A percentile compares a stretch with the other conserved stretches of the same genome.
These are phyloP conservation scores for Allobates femoralis DNA, from an alignment of 2,797 vertebrate genomes.

Conservation along the genomic window DNA sequence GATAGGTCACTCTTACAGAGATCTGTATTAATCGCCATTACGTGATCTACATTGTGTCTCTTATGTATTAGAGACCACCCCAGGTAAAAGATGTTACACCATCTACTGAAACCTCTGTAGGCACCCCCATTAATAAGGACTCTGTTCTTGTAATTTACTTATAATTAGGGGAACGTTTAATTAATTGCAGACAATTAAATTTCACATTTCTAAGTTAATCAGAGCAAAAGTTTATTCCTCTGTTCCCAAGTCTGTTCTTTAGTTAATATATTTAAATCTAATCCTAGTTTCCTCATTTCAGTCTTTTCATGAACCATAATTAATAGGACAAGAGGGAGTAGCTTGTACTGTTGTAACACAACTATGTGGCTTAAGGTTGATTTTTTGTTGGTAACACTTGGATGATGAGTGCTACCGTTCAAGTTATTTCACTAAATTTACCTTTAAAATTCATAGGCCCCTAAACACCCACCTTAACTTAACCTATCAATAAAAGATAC, in stretches of 20 bases:
- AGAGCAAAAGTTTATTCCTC: background rate
- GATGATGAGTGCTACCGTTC: background rate
- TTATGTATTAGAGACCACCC: background rate
- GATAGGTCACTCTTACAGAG: no score
- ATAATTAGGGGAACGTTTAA: background rate
- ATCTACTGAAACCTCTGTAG: background rate
- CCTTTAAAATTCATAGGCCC: no score
- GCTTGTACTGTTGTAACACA: background rate
- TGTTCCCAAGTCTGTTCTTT: background rate
- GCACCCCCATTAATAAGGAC: background rate
- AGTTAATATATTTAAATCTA: background rate
- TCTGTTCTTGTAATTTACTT: background rate
- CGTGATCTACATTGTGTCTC: background rate
- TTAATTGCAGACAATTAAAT: background rate
- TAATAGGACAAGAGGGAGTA: background rate
- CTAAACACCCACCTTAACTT: no score
- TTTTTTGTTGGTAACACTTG: background rate
- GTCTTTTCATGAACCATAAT: background rate
- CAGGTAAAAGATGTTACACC: background rate
- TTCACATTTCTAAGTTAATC: slow-evolving; percentile 3
- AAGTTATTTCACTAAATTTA: background rate
- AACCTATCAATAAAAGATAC: no score
- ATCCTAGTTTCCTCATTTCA: background rate
- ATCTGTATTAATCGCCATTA: no score
- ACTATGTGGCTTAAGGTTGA: background rate